Evolutionary conservation across 2,797 vertebrate species (phyloP), one percentile per base, ranked within the genome.

Genomic region (Gila robusta): DNA sequence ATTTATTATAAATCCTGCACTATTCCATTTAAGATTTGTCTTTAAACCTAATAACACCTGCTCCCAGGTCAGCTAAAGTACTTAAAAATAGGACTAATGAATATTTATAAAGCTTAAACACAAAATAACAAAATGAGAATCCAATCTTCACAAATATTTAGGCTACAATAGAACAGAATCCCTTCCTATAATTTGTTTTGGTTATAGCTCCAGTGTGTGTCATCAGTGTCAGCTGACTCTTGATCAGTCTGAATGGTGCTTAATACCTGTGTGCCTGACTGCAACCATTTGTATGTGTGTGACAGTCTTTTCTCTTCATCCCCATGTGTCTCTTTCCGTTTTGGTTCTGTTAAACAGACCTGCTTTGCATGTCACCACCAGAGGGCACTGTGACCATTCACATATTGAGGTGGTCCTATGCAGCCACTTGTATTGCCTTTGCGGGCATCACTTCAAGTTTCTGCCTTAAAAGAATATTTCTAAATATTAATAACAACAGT

Each of bases 381-480:
- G 94, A 91, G 93, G 93, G 93, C 77, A 91, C 8, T 89, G 89
- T 74, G 83, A 73, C 71, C 81, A 54, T 85, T 86, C 79, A 66
- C 59, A 86, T 72, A 21, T 44, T 23, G 56, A 16, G 76, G 56
- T 47, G 77, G 47, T 41, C n/a, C 64, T 71, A 70, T 35, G 35
- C 83, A 59, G 72, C 5, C 72, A 37, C 44, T 79, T 39, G 28
- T 21, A 64, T 84, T 47, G 39, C 32, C 67, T 2, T 72, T 44
- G 35, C 26, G 2, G 66, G 62, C 5, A 54, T 72, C 21, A 3
- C 44, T 80, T 70, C 23, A 69, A 52, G 59, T 54, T 79, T 74
- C 35, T 73, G 83, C 88, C 86, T 87, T 83, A 83, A 80, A 82
- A 66, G 12, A 41, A 49, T 17, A 35, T 66, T 74, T 74, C 19